A percentile compares a stretch with the other conserved stretches of the same genome.
phyloP scores from a whole-genome alignment of 2,888 invertebrate species.

The Callimorpha dominula region DNA sequence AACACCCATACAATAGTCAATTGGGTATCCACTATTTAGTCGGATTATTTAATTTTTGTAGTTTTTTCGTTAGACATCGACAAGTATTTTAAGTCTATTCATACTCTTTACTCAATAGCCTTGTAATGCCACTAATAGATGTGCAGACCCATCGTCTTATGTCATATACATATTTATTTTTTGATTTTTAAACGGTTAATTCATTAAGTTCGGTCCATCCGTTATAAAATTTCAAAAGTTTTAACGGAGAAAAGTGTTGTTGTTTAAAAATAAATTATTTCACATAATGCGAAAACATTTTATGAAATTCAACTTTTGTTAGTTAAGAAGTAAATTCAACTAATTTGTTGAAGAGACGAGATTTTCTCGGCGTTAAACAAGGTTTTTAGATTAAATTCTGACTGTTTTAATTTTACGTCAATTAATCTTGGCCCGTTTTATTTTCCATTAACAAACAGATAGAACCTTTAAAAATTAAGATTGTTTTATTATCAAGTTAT shows the following conservation, averaged over 20 bases:
- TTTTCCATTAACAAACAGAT: conserved; percentile 60
- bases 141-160: no score
- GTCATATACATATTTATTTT: no score
- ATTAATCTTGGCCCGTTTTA: conserved; percentile 70
- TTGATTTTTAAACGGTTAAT: no score
- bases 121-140: no score
- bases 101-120: no score
- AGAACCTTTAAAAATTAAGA: conserved; percentile 49
- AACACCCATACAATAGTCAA: no score
- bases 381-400: conserved; percentile 66
- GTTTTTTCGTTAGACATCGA: no score
- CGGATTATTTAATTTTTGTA: no score
- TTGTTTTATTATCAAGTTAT: conserved; percentile 21
- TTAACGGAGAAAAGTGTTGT: conserved; percentile 27
- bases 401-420: conserved; percentile 73
- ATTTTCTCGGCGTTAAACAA: conserved; percentile 61
- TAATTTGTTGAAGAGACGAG: conserved; percentile 61
- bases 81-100: no score
- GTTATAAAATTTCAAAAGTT: conserved; percentile 17
- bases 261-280: conserved; percentile 30
- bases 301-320: conserved; percentile 51
- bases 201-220: conserved; percentile 12
- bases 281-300: conserved; percentile 43
- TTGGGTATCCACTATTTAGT: no score
- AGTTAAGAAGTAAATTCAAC: conserved; percentile 61